Conservation (phyloP, 2,888 invertebrate species). For the Coenonympha arcania region DNA sequence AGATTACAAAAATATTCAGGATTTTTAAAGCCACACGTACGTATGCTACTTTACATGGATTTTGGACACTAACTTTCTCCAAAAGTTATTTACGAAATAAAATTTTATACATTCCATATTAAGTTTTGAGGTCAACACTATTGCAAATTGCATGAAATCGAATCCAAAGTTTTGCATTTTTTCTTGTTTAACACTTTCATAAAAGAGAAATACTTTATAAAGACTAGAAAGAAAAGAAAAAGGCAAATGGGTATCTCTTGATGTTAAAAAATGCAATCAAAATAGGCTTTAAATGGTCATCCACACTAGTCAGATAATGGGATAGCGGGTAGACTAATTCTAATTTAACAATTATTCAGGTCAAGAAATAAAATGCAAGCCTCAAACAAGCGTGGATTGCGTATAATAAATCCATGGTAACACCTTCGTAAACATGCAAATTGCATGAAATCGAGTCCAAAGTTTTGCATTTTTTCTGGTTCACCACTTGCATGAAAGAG, state of each 20-base stretch:
- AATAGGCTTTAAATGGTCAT: no score
- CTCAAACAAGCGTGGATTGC: slow-evolving; percentile 1
- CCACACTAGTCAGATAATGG: no score
- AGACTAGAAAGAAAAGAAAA: background rate
- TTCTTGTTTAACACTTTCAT: background rate
- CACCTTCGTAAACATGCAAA: no score
- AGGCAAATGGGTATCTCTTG: no score
- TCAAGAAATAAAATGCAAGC: background rate
- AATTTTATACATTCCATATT: background rate
- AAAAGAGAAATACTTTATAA: background rate
- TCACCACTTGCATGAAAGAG: background rate
- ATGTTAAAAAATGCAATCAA: no score
- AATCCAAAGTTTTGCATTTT: background rate
- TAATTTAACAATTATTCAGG: no score
- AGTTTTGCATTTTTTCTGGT: background rate
- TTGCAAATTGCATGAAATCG: background rate
- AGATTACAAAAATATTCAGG: no score
- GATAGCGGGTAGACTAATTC: no score
- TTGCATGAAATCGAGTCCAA: background rate
- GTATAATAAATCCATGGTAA: slow-evolving; percentile 16
- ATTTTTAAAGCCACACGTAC: no score
- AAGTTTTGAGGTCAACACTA: background rate
- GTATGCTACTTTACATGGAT: no score
- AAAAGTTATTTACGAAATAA: background rate
- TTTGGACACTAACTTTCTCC: background rate